Conservation (phyloP, 2,113 vertebrate species). For the Oreochromis tanganicae region DNA sequence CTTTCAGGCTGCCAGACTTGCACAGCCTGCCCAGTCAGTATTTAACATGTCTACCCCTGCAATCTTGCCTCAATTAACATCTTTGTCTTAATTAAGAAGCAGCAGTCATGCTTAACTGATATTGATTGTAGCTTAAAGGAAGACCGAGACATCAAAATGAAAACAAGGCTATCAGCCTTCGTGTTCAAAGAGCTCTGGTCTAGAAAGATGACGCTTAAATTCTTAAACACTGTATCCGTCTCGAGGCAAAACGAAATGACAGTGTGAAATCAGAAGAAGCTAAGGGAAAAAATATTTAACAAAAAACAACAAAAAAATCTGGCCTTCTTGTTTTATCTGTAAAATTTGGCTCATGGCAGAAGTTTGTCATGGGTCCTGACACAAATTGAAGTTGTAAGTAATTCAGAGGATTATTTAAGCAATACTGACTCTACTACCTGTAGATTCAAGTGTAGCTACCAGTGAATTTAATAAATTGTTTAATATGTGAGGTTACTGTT, state of each 20-base stretch:
- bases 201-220: background rate
- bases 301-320: background rate
- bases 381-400: background rate
- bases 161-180: conserved; percentile 40
- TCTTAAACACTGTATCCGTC: background rate
- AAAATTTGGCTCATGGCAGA: background rate
- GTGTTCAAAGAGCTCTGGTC: background rate
- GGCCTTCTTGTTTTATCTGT: background rate
- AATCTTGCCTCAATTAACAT: conserved; percentile 62
- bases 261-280: background rate
- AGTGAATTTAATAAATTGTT: background rate
- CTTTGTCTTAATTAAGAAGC: conserved; percentile 66
- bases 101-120: conserved; percentile 66
- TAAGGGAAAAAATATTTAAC: background rate
- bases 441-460: background rate
- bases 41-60: conserved; percentile 54
- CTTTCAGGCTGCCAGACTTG: background rate
- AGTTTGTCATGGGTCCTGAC: background rate
- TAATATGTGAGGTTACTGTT: background rate
- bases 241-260: background rate
- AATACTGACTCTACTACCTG: background rate
- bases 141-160: conserved; percentile 53
- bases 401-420: background rate
- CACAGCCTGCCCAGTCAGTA: conserved; percentile 44
- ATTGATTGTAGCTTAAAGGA: conserved; percentile 71